Percentiles rank a stretch among this genome's conserved stretches.
phyloP scores from a whole-genome alignment of 2,888 invertebrate species.

The Lobophora halterata region DNA sequence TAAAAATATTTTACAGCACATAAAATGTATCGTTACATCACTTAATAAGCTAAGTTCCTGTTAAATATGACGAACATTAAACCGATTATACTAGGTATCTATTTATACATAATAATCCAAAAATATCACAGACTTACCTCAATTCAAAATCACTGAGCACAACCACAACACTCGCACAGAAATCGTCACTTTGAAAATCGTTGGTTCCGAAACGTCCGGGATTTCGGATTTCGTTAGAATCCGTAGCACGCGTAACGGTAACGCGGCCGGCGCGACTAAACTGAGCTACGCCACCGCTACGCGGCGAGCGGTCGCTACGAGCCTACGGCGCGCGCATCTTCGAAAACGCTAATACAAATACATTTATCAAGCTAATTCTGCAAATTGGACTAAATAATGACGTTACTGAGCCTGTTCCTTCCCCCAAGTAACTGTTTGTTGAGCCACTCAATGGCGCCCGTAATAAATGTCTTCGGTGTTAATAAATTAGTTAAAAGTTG shows the following conservation, averaged over 20 bases:
- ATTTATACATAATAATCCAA: constrained; percentile 8
- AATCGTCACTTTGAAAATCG: constrained; percentile 34
- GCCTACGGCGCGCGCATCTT: constrained; percentile 74
- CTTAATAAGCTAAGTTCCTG: constrained; percentile 31
- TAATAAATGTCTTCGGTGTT: constrained; percentile 57
- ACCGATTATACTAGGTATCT: constrained; percentile 24
- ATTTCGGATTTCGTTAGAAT: not conserved
- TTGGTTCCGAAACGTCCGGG: constrained; percentile 15
- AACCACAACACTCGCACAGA: constrained; percentile 39
- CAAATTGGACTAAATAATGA: constrained; percentile 77
- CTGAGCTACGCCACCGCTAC: constrained; percentile 50
- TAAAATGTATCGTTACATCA: constrained; percentile 31
- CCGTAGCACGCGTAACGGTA: constrained; percentile 40
- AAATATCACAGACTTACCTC: constrained; percentile 29
- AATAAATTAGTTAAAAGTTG: constrained; percentile 64
- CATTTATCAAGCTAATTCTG: constrained; percentile 76
- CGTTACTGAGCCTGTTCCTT: constrained; percentile 57
- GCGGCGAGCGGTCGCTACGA: constrained; percentile 37
- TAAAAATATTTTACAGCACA: constrained; percentile 29
- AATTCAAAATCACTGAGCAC: constrained; percentile 34
- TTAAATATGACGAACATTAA: constrained; percentile 31
- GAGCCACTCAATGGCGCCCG: constrained; percentile 54
- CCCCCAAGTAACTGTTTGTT: constrained; percentile 51
- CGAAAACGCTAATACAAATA: constrained; percentile 74
- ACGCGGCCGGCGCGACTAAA: constrained; percentile 45